Evolutionary conservation across 2,888 invertebrate species (phyloP).

Genomic region (Halocaridina rubra): DNA sequence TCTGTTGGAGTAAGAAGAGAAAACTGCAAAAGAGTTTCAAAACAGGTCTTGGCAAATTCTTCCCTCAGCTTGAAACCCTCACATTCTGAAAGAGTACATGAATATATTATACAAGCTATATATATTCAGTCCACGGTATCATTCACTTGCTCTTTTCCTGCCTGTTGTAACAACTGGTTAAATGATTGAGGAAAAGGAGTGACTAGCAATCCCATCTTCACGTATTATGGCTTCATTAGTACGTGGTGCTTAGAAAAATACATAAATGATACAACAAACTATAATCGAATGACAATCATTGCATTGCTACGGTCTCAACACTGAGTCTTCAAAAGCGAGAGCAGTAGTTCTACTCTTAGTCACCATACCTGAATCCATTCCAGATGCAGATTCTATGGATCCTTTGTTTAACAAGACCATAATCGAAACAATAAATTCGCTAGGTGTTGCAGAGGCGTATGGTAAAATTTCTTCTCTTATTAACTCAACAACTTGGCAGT

Average conservation of each 20-base stretch:
- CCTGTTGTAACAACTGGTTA: too few species aligned
- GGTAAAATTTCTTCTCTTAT: slow-evolving; percentile 85
- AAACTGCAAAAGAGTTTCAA: slow-evolving; percentile 94
- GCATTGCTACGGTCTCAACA: too few species aligned
- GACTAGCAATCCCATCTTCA: slow-evolving; percentile 52
- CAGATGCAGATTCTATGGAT: slow-evolving; percentile 79
- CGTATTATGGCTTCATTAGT: background rate
- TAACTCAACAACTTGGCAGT: slow-evolving; percentile 84
- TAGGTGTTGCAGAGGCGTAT: slow-evolving; percentile 80
- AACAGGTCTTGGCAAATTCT: slow-evolving; percentile 96
- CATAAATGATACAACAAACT: too few species aligned
- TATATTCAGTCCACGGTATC: background rate
- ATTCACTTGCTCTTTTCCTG: too few species aligned
- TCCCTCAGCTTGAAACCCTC: slow-evolving; percentile 87
- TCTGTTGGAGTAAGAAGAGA: slow-evolving; percentile 73
- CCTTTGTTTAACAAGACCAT: slow-evolving; percentile 87
- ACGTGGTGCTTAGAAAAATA: too few species aligned
- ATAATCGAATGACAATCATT: too few species aligned
- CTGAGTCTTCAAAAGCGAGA: too few species aligned
- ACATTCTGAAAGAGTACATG: slow-evolving; percentile 76
- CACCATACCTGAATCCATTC: slow-evolving; percentile 52
- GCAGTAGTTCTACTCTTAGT: too few species aligned
- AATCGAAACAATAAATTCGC: slow-evolving; percentile 84
- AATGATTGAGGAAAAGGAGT: too few species aligned
- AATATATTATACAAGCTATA: background rate